Conservation (phyloP, 1,140 invertebrate genomes). For the Ostrea edulis region DNA sequence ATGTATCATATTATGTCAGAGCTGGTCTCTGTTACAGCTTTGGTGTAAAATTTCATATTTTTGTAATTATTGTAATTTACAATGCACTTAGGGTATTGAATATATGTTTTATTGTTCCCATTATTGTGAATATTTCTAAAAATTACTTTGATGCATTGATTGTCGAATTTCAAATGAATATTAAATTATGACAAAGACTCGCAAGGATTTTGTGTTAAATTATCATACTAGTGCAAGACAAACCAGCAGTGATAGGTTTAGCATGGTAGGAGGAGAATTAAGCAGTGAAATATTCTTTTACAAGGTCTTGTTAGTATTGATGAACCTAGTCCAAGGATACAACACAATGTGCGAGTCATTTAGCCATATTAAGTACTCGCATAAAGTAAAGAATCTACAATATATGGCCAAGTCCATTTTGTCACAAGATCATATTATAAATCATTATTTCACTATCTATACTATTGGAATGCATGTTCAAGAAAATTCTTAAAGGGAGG, state of each 20-base stretch:
- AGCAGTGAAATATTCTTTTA: too few relatives aligned
- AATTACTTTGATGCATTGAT: conserved; percentile 8
- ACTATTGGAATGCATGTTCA: too few relatives aligned
- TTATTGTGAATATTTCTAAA: conserved; percentile 2
- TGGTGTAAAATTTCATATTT: neutral
- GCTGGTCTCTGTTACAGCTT: conserved; percentile 4
- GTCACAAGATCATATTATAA: too few relatives aligned
- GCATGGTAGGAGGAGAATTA: too few relatives aligned
- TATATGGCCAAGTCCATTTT: too few relatives aligned
- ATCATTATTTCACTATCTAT: too few relatives aligned
- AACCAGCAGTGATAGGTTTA: neutral
- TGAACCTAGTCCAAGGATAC: neutral
- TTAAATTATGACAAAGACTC: neutral
- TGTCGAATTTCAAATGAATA: conserved; percentile 13
- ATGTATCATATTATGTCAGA: neutral
- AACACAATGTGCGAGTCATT: neutral
- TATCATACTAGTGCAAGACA: neutral
- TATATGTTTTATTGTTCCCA: neutral
- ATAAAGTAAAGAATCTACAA: too few relatives aligned
- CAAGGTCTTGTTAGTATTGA: too few relatives aligned
- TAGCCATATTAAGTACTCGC: too few relatives aligned
- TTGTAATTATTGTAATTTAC: conserved; percentile 28
- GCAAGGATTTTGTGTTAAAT: neutral
- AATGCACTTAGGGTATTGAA: conserved; percentile 9
- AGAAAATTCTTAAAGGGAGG: too few relatives aligned